Percentiles rank a stretch among this genome's conserved stretches.
phyloP scores from a whole-genome alignment of 2,113 vertebrate genomes.

The Phasianus colchicus region DNA sequence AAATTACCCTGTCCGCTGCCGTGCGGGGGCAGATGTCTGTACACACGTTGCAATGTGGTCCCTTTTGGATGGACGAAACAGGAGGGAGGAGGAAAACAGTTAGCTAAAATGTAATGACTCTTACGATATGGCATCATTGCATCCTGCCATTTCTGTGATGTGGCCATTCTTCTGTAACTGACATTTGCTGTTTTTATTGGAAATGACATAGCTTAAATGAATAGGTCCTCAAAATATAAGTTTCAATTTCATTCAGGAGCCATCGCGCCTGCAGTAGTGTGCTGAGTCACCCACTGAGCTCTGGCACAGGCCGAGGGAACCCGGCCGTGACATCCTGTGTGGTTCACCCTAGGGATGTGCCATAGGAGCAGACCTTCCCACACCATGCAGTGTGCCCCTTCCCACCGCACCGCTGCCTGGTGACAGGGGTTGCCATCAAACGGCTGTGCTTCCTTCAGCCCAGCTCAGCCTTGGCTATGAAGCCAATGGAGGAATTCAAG shows the following conservation, averaged over 20 bases:
- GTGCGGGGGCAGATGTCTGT: neutral
- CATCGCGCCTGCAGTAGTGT: rapidly evolving
- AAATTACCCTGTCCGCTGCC: neutral
- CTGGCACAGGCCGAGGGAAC: neutral
- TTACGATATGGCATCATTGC: neutral
- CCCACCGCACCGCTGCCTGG: neutral
- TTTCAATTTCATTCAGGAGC: neutral
- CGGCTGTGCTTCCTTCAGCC: neutral
- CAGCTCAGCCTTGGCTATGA: neutral
- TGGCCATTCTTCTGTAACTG: neutral
- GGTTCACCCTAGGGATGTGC: neutral
- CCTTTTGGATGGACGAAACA: neutral
- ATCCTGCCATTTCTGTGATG: neutral
- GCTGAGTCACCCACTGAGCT: constrained; percentile 48
- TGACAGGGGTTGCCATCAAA: neutral
- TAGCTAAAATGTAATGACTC: neutral
- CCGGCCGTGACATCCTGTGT: neutral
- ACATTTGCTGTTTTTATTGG: neutral
- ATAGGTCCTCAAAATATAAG: neutral
- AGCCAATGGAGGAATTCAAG: neutral
- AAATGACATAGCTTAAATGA: constrained; percentile 18
- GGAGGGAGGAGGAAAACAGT: neutral
- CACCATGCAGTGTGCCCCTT: neutral
- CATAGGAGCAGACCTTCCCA: neutral
- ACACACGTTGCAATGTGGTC: neutral